Conservation (phyloP, 53 echinoderm and acorn worm genomes). For the Stichopus horrens region DNA sequence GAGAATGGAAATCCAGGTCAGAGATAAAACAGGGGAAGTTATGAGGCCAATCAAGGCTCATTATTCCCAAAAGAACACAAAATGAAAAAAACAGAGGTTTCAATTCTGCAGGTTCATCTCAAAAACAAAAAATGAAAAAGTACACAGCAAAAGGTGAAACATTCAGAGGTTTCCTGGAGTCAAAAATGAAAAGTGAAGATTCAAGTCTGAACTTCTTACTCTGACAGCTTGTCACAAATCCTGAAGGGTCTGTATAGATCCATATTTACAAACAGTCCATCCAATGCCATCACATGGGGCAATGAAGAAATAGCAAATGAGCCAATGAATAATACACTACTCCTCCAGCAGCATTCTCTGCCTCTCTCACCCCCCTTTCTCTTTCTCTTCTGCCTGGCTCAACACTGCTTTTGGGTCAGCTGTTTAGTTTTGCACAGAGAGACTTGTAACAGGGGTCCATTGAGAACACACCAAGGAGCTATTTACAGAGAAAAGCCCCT, state of each 20-base stretch:
- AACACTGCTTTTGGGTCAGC: too few relatives aligned
- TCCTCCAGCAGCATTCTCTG: too few relatives aligned
- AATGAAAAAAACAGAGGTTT: background rate
- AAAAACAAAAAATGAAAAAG: background rate
- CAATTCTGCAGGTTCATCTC: background rate
- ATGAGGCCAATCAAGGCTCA: background rate
- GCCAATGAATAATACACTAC: too few relatives aligned
- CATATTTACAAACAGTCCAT: constrained; percentile 36
- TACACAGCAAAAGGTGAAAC: background rate
- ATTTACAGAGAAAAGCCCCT: too few relatives aligned
- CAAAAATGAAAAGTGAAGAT: too few relatives aligned
- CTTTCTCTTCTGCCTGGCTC: too few relatives aligned
- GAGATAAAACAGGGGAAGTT: background rate
- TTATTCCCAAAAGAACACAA: background rate
- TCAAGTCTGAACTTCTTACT: constrained; percentile 12
- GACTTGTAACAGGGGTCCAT: too few relatives aligned
- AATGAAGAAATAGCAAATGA: too few relatives aligned
- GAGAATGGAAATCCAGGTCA: constrained; percentile 1
- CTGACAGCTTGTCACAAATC: constrained; percentile 23
- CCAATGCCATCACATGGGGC: background rate
- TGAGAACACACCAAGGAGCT: too few relatives aligned
- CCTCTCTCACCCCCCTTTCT: too few relatives aligned
- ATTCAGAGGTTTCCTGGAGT: too few relatives aligned
- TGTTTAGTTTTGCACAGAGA: too few relatives aligned
- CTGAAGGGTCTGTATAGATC: constrained; percentile 35